phyloP scores from a whole-genome alignment of 2,797 vertebrate genomes.

The Cossypha polioptera region DNA sequence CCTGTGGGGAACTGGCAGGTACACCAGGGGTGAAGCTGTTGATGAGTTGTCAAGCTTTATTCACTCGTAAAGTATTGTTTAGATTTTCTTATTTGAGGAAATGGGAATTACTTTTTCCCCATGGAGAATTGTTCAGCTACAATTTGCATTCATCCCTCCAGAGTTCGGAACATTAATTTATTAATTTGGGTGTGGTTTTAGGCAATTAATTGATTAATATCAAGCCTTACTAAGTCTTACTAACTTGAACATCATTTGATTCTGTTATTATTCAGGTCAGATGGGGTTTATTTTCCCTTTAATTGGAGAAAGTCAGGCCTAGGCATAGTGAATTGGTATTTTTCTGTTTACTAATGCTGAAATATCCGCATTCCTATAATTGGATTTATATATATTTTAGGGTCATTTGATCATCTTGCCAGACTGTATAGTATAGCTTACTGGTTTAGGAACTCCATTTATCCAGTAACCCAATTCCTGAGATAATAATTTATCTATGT shows the following conservation, averaged over 20 bases:
- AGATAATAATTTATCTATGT: slow-evolving; percentile 12
- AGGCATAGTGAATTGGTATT: not conserved
- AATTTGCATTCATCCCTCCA: not conserved
- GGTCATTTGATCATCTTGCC: not conserved
- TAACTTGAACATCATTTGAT: not conserved
- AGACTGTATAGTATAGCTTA: not conserved
- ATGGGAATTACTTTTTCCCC: not conserved
- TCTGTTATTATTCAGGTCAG: not conserved
- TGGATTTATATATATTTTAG: not conserved
- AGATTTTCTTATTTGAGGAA: not conserved
- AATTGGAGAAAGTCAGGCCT: not conserved
- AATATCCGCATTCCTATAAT: not conserved
- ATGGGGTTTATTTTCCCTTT: slow-evolving; percentile 4
- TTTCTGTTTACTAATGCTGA: not conserved
- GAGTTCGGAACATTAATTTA: not conserved
- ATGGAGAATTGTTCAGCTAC: not conserved
- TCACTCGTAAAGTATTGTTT: not conserved
- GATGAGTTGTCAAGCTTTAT: not conserved
- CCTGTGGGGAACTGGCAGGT: not conserved
- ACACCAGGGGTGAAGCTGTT: not conserved
- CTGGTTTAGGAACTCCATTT: not conserved
- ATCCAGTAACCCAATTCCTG: not conserved
- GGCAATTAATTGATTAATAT: not conserved
- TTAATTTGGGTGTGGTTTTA: not conserved
- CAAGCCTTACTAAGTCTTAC: not conserved